These are phyloP conservation scores for Gila orcuttii DNA, from an alignment of 2,113 vertebrate species.

Conservation along the genomic window DNA sequence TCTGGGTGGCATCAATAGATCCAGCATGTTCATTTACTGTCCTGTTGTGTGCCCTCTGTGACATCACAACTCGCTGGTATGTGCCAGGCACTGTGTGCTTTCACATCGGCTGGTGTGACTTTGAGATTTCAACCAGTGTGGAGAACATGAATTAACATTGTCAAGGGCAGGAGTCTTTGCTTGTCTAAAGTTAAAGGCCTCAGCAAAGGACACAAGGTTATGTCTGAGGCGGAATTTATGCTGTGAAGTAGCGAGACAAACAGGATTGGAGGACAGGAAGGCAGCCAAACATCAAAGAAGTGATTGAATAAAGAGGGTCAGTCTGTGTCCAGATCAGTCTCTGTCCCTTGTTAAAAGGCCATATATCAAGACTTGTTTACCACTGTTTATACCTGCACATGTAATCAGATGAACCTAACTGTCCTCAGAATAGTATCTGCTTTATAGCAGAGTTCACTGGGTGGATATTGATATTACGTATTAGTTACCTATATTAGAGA, in stretches of 20 bases:
- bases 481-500: neutral
- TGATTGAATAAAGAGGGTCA: slow-evolving; percentile 38
- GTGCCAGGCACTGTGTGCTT: slow-evolving; percentile 1
- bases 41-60: slow-evolving; percentile 16
- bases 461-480: neutral
- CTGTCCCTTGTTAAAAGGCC: slow-evolving; percentile 23
- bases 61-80: slow-evolving; percentile 33
- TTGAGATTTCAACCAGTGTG: slow-evolving; percentile 18
- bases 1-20: slow-evolving; percentile 26
- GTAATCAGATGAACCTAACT: slow-evolving; percentile 12
- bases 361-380: slow-evolving; percentile 29
- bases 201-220: slow-evolving; percentile 10
- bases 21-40: slow-evolving; percentile 23
- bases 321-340: slow-evolving; percentile 31
- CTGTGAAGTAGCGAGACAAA: neutral
- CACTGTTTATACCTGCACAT: neutral
- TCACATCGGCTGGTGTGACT: slow-evolving; percentile 26
- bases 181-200: slow-evolving; percentile 15
- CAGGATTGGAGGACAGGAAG: neutral
- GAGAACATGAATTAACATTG: slow-evolving; percentile 33
- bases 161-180: slow-evolving; percentile 34
- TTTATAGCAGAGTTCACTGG: neutral
- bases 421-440: neutral
- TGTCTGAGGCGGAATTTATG: slow-evolving; percentile 1
- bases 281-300: slow-evolving; percentile 9